phyloP scores from a whole-genome alignment of 2,797 vertebrate genomes.

The Psittacula echo region DNA sequence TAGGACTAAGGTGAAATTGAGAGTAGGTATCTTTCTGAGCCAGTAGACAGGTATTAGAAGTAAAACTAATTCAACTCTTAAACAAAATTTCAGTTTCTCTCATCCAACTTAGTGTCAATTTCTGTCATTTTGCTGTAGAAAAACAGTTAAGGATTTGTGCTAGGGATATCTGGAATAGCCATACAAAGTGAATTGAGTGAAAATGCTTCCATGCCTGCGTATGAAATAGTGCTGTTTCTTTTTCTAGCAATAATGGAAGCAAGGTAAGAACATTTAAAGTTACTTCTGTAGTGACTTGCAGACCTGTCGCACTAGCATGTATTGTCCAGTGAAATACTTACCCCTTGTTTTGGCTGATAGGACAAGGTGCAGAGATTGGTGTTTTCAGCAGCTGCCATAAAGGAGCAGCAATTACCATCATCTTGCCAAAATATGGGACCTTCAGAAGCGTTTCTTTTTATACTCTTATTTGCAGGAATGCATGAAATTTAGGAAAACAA shows the following conservation, averaged over 20 bases:
- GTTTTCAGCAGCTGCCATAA: background rate
- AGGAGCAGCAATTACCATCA: background rate
- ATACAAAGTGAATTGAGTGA: background rate
- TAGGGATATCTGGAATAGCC: background rate
- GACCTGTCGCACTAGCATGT: background rate
- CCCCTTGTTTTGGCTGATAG: background rate
- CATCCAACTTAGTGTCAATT: background rate
- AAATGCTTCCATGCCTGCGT: background rate
- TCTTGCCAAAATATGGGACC: background rate
- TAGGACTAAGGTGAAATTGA: background rate
- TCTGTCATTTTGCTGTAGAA: background rate
- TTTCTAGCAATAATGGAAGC: background rate
- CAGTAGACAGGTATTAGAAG: background rate
- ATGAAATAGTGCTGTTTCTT: background rate
- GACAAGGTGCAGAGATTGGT: fast-evolving
- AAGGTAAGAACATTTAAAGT: background rate
- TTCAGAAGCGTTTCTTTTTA: background rate
- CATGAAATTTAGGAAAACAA: background rate
- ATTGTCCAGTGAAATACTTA: background rate
- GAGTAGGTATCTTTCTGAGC: background rate
- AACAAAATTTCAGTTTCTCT: background rate
- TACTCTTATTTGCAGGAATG: background rate
- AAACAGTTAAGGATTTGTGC: background rate
- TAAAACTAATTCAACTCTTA: background rate
- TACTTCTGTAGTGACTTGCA: background rate